These are phyloP conservation scores for Poecilus cupreus DNA, from an alignment of 2,888 invertebrate species.

Conservation along the genomic window DNA sequence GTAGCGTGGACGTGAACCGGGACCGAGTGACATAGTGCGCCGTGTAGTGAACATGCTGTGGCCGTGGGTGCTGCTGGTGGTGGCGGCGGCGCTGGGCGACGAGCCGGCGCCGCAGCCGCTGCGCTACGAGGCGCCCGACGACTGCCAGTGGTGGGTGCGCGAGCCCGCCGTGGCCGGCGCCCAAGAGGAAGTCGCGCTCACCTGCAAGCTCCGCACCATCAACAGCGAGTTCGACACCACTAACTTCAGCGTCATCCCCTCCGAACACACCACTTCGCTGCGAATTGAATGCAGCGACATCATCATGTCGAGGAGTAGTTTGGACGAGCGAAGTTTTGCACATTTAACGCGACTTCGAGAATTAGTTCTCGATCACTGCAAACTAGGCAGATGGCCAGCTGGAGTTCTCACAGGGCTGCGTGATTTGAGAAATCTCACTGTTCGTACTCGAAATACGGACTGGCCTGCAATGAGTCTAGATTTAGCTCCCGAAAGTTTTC, in stretches of 20 bases:
- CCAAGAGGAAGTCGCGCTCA: slow-evolving; percentile 83
- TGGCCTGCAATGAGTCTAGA: slow-evolving; percentile 91
- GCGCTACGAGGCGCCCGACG: slow-evolving; percentile 88
- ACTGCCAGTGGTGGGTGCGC: slow-evolving; percentile 86
- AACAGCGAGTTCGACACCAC: slow-evolving; percentile 92
- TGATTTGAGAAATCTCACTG: slow-evolving; percentile 88
- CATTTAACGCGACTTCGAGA: slow-evolving; percentile 87
- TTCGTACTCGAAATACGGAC: slow-evolving; percentile 88
- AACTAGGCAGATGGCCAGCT: slow-evolving; percentile 87
- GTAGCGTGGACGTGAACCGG: neutral
- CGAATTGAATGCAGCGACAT: slow-evolving; percentile 87
- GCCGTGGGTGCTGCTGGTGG: slow-evolving; percentile 13
- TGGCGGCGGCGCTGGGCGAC: slow-evolving; percentile 48
- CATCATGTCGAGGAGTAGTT: slow-evolving; percentile 85
- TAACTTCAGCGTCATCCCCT: slow-evolving; percentile 90
- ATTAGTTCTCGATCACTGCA: slow-evolving; percentile 89
- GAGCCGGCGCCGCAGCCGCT: slow-evolving; percentile 72
- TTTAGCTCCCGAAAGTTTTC: slow-evolving; percentile 86
- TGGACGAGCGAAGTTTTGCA: slow-evolving; percentile 85
- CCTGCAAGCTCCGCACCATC: slow-evolving; percentile 87
- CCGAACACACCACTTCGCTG: slow-evolving; percentile 87
- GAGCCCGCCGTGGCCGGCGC: slow-evolving; percentile 76
- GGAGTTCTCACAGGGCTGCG: slow-evolving; percentile 86
- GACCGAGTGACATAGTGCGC: slow-evolving; percentile 34
- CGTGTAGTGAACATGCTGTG: slow-evolving; percentile 30